Evolutionary conservation across 2,797 vertebrate genomes (phyloP).

Genomic region (Moxostoma hubbsi): DNA sequence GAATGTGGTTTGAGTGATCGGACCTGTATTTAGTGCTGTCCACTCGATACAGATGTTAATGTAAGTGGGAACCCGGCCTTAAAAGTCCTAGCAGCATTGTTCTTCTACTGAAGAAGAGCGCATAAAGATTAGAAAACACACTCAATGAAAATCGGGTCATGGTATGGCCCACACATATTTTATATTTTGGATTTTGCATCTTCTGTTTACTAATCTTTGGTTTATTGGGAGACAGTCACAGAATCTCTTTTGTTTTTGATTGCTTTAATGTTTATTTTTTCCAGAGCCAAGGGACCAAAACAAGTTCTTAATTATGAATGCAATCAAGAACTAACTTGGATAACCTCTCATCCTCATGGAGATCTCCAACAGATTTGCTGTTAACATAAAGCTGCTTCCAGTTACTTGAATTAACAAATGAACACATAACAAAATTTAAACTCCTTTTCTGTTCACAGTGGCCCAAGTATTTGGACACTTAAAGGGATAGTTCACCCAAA

Average conservation of each 20-base stretch:
- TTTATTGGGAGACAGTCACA: slow-evolving; percentile 18
- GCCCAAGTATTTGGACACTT: too few species aligned
- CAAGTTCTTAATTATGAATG: slow-evolving; percentile 19
- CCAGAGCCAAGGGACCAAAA: slow-evolving; percentile 10
- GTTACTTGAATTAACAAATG: too few species aligned
- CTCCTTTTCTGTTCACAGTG: too few species aligned
- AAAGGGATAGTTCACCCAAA: too few species aligned
- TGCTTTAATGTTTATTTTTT: slow-evolving; percentile 25
- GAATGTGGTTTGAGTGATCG: neutral
- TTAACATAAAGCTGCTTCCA: too few species aligned
- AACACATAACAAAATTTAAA: too few species aligned
- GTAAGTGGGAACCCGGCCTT: too few species aligned
- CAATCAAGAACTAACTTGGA: neutral
- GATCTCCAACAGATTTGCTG: neutral
- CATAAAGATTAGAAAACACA: slow-evolving; percentile 28
- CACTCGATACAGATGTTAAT: neutral
- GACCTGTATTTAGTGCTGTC: neutral
- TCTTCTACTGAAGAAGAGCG: neutral
- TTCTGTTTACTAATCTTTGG: slow-evolving; percentile 18
- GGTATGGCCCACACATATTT: slow-evolving; percentile 29
- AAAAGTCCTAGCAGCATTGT: neutral
- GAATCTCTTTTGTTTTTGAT: slow-evolving; percentile 41
- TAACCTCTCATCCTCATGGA: neutral
- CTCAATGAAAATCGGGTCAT: slow-evolving; percentile 24
- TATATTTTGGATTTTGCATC: slow-evolving; percentile 28